Conservation (phyloP, 2,888 invertebrate species). For the Sphaeridia pumilis region DNA sequence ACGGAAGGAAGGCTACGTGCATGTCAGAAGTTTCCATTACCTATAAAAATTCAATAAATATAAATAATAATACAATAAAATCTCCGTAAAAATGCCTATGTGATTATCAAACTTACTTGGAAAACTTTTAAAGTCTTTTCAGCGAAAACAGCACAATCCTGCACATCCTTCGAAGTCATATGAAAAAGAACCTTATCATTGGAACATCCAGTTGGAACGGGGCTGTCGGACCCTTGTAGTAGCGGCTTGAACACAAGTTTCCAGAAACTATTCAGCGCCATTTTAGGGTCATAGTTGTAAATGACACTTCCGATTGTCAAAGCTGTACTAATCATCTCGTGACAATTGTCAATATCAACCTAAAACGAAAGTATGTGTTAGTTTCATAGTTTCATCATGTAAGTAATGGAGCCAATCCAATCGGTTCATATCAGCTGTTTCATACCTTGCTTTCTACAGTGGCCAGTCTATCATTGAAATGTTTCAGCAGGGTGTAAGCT, state of each 20-base stretch:
- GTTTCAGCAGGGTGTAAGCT: neutral
- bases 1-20: constrained; percentile 16
- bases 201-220: too few species aligned
- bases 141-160: neutral
- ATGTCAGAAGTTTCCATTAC: too few species aligned
- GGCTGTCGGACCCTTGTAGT: neutral
- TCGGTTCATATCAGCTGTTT: too few species aligned
- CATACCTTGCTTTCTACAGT: too few species aligned
- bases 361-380: neutral
- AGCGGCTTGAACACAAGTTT: constrained; percentile 6
- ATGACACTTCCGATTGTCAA: neutral
- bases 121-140: constrained; percentile 8
- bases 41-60: too few species aligned
- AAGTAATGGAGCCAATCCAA: too few species aligned
- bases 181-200: too few species aligned
- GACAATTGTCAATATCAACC: neutral
- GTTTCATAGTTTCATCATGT: too few species aligned
- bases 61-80: too few species aligned
- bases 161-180: too few species aligned
- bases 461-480: neutral
- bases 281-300: neutral
- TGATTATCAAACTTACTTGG: constrained; percentile 5
- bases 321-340: neutral
- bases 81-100: too few species aligned
- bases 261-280: constrained; percentile 3